These are phyloP conservation scores for Polypedilum pembai DNA, from an alignment of 1,140 invertebrate species.

Conservation along the genomic window DNA sequence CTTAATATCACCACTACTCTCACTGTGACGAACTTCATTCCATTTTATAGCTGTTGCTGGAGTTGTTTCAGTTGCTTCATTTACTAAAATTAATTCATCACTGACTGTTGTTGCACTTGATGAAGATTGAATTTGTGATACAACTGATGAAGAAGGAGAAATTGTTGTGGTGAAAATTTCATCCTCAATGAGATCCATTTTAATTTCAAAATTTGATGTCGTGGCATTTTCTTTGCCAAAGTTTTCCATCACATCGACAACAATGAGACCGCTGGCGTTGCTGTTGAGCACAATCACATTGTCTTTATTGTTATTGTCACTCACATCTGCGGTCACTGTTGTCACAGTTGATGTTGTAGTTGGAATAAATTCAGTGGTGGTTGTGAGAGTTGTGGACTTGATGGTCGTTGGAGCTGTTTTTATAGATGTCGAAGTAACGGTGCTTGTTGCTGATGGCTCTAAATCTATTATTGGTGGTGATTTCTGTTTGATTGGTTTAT, in stretches of 20 bases:
- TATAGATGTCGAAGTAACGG: neutral
- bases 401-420: constrained; percentile 6
- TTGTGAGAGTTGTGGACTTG: constrained; percentile 3
- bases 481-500: neutral
- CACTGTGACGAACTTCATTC: neutral
- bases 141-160: neutral
- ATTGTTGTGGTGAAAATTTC: neutral
- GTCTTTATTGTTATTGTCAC: neutral
- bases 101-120: neutral
- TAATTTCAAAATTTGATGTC: constrained; percentile 2
- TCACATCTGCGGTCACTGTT: neutral
- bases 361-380: neutral
- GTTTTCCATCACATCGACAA: constrained; percentile 17
- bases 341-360: neutral
- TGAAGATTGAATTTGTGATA: neutral
- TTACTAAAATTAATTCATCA: constrained; percentile 15
- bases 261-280: constrained; percentile 11
- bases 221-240: constrained; percentile 27
- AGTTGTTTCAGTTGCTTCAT: constrained; percentile 5
- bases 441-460: neutral
- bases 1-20: neutral
- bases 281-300: constrained; percentile 23
- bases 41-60: neutral
- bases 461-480: neutral
- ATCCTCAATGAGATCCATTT: constrained; percentile 24